Evolutionary conservation across 1,140 invertebrate genomes (phyloP), one percentile per base, ranked within the genome.

Genomic region (Sinonovacula constricta): DNA sequence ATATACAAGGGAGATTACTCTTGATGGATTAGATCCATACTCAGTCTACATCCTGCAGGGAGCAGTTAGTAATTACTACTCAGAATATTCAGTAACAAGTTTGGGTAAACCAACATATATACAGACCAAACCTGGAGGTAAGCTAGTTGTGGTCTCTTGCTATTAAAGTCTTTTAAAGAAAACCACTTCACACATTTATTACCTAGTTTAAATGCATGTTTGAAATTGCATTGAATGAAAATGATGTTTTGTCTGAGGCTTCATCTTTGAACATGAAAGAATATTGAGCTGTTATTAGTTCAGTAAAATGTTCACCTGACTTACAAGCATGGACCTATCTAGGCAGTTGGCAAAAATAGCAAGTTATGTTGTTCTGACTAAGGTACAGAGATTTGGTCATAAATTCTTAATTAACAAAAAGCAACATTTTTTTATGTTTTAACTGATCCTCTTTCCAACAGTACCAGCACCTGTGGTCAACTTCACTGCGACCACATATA

Each of bases 41-140:
- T 95, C 95, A 0, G 93, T 93, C 3, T 98, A 98, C 86, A 91
- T 93, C 0, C 92, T 98, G 30, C 93, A 93, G 18, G 89, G 97
- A 0, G 91, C 93, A 59, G 91, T 95, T 5, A 94, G 93, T 45
- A 97, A 97, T 91, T 95, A 95, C 84, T 98, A 97, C 82, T 94
- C 93, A 7, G 92, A 94, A 74, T 39, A 91, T 93, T 26, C 92
- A 92, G 54, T 93, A 3, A 90, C 91, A 57, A 79, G 93, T 54
- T 85, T 93, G 56, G 93, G 94, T 39, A 83, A 92, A 0, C 88
- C 93, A 2, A 83, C 93, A 18, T 86, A 94, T 3, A 90, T 95
- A 7, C 93, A 92, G 83, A 98, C 97, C 0, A 94, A 93, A 3
- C 92, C 94, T 30, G 96, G 95, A 91, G 94, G 95, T 95, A 92